Evolutionary conservation across 1,140 invertebrate species (phyloP).

Genomic region (Subanguina moxae): DNA sequence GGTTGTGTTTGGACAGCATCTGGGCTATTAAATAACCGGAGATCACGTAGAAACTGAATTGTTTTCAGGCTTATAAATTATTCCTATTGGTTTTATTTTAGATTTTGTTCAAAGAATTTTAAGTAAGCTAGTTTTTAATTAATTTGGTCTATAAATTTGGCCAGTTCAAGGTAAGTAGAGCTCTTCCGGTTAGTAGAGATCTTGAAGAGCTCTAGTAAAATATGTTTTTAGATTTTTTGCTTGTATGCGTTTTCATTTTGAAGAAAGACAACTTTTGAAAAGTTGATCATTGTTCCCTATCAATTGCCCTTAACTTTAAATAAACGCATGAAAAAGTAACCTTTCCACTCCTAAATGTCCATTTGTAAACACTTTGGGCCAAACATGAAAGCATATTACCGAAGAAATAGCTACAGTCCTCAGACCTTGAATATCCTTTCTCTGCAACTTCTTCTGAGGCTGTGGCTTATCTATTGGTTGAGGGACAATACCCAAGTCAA

Average conservation of each 20-base stretch:
- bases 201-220: too few relatives aligned
- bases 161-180: too few relatives aligned
- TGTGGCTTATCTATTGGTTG: not conserved
- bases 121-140: too few relatives aligned
- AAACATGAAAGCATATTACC: slow-evolving; percentile 46
- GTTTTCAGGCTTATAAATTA: not conserved
- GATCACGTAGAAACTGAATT: slow-evolving; percentile 50
- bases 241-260: too few relatives aligned
- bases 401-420: slow-evolving; percentile 38
- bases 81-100: not conserved
- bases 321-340: not conserved
- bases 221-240: too few relatives aligned
- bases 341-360: slow-evolving; percentile 48
- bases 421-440: slow-evolving; percentile 39
- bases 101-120: too few relatives aligned
- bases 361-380: slow-evolving; percentile 32
- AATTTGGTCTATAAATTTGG: too few relatives aligned
- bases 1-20: slow-evolving; percentile 19
- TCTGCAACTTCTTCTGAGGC: not conserved
- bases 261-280: too few relatives aligned
- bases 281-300: too few relatives aligned
- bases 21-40: slow-evolving; percentile 48
- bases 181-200: too few relatives aligned
- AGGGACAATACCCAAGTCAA: not conserved
- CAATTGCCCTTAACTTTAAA: too few relatives aligned